Conservation (phyloP, 2,797 vertebrate genomes). For the Fundulus diaphanus region DNA sequence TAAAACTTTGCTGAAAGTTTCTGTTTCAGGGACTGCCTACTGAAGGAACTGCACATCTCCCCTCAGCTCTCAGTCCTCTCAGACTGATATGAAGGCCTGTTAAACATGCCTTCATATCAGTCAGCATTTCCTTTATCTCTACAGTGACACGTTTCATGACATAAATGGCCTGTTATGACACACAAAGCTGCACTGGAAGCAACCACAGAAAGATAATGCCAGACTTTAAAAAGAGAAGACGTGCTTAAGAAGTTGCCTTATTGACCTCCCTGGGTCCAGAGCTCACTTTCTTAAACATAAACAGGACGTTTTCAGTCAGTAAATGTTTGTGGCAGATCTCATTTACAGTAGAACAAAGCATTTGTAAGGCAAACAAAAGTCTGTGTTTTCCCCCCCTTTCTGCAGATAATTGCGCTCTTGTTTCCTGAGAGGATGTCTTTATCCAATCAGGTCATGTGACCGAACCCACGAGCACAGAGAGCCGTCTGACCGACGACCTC, state of each 20-base stretch:
- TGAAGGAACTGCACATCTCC: slow-evolving; percentile 13
- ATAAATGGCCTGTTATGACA: slow-evolving; percentile 19
- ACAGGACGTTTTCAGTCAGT: slow-evolving; percentile 14
- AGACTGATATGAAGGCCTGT: too few relatives aligned
- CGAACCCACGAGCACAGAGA: slow-evolving; percentile 42
- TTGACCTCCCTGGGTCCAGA: background rate
- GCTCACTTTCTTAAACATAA: slow-evolving; percentile 4
- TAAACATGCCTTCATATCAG: slow-evolving; percentile 29
- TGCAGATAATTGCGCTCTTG: slow-evolving; percentile 36
- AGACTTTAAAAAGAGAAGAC: background rate
- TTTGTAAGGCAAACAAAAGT: slow-evolving; percentile 17
- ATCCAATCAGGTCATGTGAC: slow-evolving; percentile 74
- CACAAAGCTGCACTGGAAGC: background rate
- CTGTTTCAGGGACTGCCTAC: slow-evolving; percentile 11
- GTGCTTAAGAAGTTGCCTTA: background rate
- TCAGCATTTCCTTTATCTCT: slow-evolving; percentile 57
- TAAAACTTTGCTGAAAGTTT: too few relatives aligned
- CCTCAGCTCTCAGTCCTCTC: slow-evolving; percentile 25
- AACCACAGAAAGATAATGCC: background rate
- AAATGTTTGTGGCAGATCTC: slow-evolving; percentile 20
- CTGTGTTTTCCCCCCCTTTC: slow-evolving; percentile 32
- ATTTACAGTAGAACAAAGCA: slow-evolving; percentile 26
- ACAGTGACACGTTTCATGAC: slow-evolving; percentile 27
- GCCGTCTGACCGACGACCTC: slow-evolving; percentile 47
- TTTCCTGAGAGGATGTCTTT: slow-evolving; percentile 58